Evolutionary conservation across 1,140 invertebrate species (phyloP).

Genomic region (Drosophila athabasca): DNA sequence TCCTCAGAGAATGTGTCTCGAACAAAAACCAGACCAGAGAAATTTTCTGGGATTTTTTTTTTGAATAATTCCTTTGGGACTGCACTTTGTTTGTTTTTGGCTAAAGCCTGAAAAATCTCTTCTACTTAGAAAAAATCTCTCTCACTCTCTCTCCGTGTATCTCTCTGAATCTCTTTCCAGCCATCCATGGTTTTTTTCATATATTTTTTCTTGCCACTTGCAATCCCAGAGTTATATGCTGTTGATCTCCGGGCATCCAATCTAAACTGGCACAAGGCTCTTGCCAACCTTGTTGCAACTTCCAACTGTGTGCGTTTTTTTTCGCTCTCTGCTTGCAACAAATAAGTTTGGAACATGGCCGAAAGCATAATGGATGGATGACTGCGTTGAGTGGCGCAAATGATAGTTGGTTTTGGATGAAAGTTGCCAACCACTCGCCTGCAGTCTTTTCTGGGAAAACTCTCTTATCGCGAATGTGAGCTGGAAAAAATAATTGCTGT

Average conservation of each 20-base stretch:
- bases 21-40: no score
- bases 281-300: no score
- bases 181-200: no score
- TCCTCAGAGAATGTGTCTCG: no score
- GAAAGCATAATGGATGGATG: constrained; percentile 42
- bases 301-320: not conserved
- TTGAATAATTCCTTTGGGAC: not conserved
- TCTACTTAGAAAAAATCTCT: no score
- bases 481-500: constrained; percentile 47
- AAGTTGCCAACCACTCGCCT: not conserved
- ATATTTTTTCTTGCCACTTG: constrained; percentile 1
- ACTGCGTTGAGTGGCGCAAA: constrained; percentile 23
- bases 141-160: no score
- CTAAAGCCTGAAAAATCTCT: constrained; percentile 6
- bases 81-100: constrained; percentile 25
- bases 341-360: constrained; percentile 41
- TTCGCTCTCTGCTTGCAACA: constrained; percentile 14
- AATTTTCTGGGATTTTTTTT: not conserved
- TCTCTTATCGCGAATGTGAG: constrained; percentile 13
- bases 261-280: constrained; percentile 32
- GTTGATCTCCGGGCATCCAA: constrained; percentile 7
- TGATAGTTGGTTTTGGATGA: constrained; percentile 14
- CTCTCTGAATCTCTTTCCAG: no score
- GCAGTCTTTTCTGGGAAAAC: not conserved
- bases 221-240: constrained; percentile 12